Conservation (phyloP, 2,888 invertebrate species). For the Sipha maydis region DNA sequence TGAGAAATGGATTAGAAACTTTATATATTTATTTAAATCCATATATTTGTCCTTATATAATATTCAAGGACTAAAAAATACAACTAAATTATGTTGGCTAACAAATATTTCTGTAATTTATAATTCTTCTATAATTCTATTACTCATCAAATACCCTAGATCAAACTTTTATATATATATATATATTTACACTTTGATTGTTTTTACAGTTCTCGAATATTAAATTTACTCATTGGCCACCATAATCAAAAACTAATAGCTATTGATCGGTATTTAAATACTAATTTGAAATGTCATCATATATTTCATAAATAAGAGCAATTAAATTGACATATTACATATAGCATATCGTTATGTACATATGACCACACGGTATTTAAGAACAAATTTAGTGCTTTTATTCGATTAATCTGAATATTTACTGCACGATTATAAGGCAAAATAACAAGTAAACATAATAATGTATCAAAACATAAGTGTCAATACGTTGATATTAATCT, state of each 20-base stretch:
- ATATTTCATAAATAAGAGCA: too few relatives aligned
- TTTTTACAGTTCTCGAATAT: not conserved
- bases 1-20: not conserved
- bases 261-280: not conserved
- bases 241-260: not conserved
- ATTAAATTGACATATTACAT: too few relatives aligned
- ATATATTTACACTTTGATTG: not conserved
- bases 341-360: too few relatives aligned
- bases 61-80: conserved; percentile 4
- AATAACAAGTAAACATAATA: too few relatives aligned
- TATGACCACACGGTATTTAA: too few relatives aligned
- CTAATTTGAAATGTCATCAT: too few relatives aligned
- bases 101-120: not conserved
- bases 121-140: not conserved
- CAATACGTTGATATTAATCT: too few relatives aligned
- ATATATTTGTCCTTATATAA: not conserved
- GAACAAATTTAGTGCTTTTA: too few relatives aligned
- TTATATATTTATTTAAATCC: not conserved
- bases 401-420: too few relatives aligned
- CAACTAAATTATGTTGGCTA: not conserved
- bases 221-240: not conserved
- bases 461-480: too few relatives aligned
- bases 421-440: too few relatives aligned
- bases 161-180: not conserved
- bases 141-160: not conserved